Conservation (phyloP, 2,888 invertebrate species). For the Volucella inanis region DNA sequence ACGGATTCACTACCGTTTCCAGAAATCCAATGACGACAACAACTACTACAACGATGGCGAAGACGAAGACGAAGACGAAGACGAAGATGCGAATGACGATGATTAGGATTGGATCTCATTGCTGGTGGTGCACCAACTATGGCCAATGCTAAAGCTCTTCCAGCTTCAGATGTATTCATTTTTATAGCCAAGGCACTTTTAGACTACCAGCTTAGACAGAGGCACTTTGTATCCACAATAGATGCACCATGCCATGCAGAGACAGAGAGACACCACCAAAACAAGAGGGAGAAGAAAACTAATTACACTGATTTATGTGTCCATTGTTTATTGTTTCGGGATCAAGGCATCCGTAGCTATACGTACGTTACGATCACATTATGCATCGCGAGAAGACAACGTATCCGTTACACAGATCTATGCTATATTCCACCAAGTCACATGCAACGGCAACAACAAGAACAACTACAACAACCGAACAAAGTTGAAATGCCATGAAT, state of each 20-base stretch:
- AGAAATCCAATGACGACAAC: constrained; percentile 47
- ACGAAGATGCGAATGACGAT: constrained; percentile 17
- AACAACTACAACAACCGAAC: constrained; percentile 27
- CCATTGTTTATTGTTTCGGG: constrained; percentile 93
- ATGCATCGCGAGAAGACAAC: constrained; percentile 66
- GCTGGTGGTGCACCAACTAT: constrained; percentile 67
- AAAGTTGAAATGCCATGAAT: constrained; percentile 66
- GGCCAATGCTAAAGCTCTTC: constrained; percentile 68
- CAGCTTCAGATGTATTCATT: constrained; percentile 61
- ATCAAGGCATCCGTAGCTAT: constrained; percentile 69
- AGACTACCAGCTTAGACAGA: constrained; percentile 42
- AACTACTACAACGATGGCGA: constrained; percentile 29
- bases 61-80: constrained; percentile 24
- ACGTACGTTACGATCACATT: constrained; percentile 66
- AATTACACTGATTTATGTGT: constrained; percentile 97
- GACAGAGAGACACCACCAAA: constrained; percentile 78
- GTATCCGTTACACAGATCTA: constrained; percentile 61
- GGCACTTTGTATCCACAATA: constrained; percentile 49
- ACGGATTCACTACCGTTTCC: constrained; percentile 57
- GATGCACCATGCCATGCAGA: not conserved
- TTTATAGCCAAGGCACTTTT: constrained; percentile 74
- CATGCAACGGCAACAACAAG: constrained; percentile 28
- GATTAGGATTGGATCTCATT: constrained; percentile 58
- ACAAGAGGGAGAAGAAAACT: constrained; percentile 85
- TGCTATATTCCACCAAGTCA: constrained; percentile 22